Percentiles rank a stretch among this genome's conserved stretches.
These are phyloP conservation scores for Thereva nobilitata DNA, from an alignment of 2,888 invertebrate species.

Conservation along the genomic window DNA sequence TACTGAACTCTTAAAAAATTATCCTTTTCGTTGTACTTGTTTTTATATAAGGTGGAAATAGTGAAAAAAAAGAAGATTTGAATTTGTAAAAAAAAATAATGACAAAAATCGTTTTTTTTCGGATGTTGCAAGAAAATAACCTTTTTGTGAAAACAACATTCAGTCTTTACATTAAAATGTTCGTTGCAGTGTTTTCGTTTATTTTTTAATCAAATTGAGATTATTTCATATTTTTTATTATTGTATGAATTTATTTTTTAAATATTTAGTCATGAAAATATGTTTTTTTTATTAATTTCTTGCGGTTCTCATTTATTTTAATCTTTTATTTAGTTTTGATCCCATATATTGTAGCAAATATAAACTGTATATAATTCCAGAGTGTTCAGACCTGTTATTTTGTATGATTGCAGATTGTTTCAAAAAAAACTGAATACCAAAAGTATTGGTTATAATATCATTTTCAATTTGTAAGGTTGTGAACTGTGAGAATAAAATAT, in stretches of 20 bases:
- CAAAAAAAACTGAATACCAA: conserved; percentile 39
- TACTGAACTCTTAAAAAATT: conserved; percentile 7
- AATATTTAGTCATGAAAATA: neutral
- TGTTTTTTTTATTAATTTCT: conserved; percentile 15
- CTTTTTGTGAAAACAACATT: too few relatives aligned
- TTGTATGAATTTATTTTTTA: neutral
- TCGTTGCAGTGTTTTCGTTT: conserved; percentile 9
- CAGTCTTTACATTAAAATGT: conserved; percentile 2
- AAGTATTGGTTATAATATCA: conserved; percentile 46
- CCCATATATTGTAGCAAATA: neutral
- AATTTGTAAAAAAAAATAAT: too few relatives aligned
- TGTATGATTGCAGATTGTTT: conserved; percentile 36
- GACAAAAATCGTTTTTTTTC: too few relatives aligned
- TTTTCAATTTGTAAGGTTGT: conserved; percentile 60
- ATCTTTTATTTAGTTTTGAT: conserved; percentile 10
- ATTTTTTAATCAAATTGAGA: conserved; percentile 7
- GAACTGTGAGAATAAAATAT: conserved; percentile 57
- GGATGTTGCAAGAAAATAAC: too few relatives aligned
- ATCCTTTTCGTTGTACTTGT: conserved; percentile 1
- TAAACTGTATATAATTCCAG: conserved; percentile 33
- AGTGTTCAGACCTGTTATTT: conserved; percentile 34
- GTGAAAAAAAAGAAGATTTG: neutral
- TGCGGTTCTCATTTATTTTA: conserved; percentile 20
- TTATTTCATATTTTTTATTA: conserved; percentile 4
- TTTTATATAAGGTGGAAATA: conserved; percentile 6